phyloP scores from a whole-genome alignment of 2,113 vertebrate genomes.

The Myotis davidii region DNA sequence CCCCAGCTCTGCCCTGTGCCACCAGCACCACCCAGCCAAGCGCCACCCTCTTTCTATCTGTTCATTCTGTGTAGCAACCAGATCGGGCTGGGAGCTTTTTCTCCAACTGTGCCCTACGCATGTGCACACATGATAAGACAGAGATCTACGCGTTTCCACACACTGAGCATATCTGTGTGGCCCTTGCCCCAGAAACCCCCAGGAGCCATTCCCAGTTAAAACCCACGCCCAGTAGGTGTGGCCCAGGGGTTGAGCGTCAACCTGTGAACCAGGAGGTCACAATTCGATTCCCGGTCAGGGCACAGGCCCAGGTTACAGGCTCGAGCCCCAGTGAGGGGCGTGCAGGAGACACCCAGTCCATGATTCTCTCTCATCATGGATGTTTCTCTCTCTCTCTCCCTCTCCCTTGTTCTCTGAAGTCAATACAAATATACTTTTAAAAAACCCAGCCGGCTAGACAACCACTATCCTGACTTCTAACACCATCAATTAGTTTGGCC shows the following conservation, averaged over 20 bases:
- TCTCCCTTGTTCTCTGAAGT: too few species aligned
- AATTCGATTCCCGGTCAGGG: too few species aligned
- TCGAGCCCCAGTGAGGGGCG: too few species aligned
- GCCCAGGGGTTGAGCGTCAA: too few species aligned
- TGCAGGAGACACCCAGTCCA: too few species aligned
- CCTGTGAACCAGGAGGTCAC: too few species aligned
- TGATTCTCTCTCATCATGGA: too few species aligned
- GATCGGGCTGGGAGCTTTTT: neutral
- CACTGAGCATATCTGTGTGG: neutral
- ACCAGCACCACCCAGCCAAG: neutral
- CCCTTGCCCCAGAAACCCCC: neutral
- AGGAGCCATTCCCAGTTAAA: neutral
- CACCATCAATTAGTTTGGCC: neutral
- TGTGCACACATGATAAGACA: neutral
- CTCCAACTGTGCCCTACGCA: neutral
- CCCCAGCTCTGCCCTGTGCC: neutral
- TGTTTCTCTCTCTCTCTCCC: too few species aligned
- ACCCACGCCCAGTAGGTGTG: neutral
- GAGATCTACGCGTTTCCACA: neutral
- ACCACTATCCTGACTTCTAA: neutral
- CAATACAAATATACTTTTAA: too few species aligned
- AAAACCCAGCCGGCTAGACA: neutral
- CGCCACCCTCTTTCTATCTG: neutral
- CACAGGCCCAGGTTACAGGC: too few species aligned
- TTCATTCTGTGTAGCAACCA: constrained; percentile 23